Conservation (phyloP, 2,888 invertebrate genomes). For the Plebejus anna region DNA sequence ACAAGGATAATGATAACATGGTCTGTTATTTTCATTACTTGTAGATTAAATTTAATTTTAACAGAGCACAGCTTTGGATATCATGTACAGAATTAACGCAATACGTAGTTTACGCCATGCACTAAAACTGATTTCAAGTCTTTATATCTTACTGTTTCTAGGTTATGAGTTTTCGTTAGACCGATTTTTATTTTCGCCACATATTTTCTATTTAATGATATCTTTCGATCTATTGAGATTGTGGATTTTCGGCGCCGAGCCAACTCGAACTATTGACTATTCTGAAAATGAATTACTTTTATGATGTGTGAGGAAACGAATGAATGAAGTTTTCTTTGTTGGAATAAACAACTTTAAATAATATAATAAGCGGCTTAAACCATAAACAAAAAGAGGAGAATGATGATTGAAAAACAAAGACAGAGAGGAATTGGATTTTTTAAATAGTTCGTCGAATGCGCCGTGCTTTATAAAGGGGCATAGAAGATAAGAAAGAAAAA, state of each 20-base stretch:
- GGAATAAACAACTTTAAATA: background rate
- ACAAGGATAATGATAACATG: too few species aligned
- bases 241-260: constrained; percentile 3
- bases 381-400: too few species aligned
- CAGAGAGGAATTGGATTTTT: too few species aligned
- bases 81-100: background rate
- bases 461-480: too few species aligned
- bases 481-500: too few species aligned
- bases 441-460: too few species aligned
- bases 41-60: too few species aligned
- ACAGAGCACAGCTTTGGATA: background rate
- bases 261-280: constrained; percentile 15
- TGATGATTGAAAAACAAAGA: too few species aligned
- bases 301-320: background rate
- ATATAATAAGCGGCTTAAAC: background rate
- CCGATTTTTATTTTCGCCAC: background rate
- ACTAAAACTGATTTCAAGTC: background rate
- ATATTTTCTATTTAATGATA: constrained; percentile 13
- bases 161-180: background rate
- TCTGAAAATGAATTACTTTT: constrained; percentile 18
- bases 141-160: background rate
- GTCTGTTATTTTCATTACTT: too few species aligned
- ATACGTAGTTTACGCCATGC: background rate
- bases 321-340: background rate
- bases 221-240: constrained; percentile 6